These are phyloP conservation scores for Drosophila repleta DNA, from an alignment of 1,140 invertebrate species.

Conservation along the genomic window DNA sequence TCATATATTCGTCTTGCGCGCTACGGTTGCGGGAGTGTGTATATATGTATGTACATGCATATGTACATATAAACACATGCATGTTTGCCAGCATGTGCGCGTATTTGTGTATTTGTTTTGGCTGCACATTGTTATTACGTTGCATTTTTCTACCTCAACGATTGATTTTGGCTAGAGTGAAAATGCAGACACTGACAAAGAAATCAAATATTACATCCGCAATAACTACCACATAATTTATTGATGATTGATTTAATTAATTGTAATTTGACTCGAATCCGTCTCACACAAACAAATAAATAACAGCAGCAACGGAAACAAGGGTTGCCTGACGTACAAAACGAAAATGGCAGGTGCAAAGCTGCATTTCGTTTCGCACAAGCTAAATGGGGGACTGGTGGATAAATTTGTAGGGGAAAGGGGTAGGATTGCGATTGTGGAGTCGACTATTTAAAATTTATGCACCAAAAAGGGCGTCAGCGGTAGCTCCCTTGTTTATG, in stretches of 20 bases:
- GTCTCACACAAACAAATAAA: constrained; percentile 36
- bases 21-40: background rate
- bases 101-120: constrained; percentile 45
- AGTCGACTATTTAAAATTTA: constrained; percentile 43
- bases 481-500: constrained; percentile 24
- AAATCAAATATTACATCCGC: constrained; percentile 17
- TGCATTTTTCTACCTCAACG: constrained; percentile 37
- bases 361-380: constrained; percentile 42
- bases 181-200: constrained; percentile 8
- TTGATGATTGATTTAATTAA: constrained; percentile 65
- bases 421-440: constrained; percentile 6
- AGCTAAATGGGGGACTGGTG: background rate
- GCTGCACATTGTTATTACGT: constrained; percentile 57
- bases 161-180: constrained; percentile 40
- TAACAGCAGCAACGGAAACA: constrained; percentile 10
- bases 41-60: constrained; percentile 5
- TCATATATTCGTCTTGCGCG: too few relatives aligned
- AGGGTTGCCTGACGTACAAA: constrained; percentile 67
- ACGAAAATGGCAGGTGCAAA: constrained; percentile 77
- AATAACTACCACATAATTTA: constrained; percentile 29
- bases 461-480: constrained; percentile 73
- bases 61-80: background rate
- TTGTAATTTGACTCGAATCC: constrained; percentile 67
- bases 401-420: constrained; percentile 1
- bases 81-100: constrained; percentile 13